Evolutionary conservation across 2,888 invertebrate species (phyloP), one percentile per base, ranked within the genome.

Genomic region (Aquatica leii): DNA sequence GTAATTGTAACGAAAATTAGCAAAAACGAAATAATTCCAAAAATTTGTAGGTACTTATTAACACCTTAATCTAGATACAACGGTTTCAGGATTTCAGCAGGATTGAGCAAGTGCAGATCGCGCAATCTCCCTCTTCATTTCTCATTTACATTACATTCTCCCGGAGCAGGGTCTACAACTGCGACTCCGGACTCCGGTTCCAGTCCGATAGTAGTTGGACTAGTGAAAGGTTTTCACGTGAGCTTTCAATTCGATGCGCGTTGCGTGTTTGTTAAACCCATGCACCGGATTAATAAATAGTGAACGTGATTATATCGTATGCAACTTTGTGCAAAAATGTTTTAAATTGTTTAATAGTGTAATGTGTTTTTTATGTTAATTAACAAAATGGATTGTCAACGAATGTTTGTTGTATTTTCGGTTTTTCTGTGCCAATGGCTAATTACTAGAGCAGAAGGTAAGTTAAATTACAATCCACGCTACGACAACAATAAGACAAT

Each of bases 91-190:
- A 64, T 64, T 64, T 49, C 49, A 41, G 40, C 64, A 59, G 64
- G 64, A 64, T 64, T 64, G 55, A 54, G 55, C 59, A 59, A 64
- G 55, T 58, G 59, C 64, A 64, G 64, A 61, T 65, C 65, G 65
- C 65, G 65, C 65, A 65, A 60, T 60, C 65, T 65, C 65, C 60
- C 60, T 56, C 65, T 65, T 57, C 65, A 56, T 59, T 59, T 59
- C 52, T 51, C 60, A 59, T 65, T 65, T 59, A 60, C 60, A 65
- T 64, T 64, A 64, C 64, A 43, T 59, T 64, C 64, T 64, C 64
- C 64, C 55, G 64, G 59, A 64, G 64, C 64, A 59, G 62, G 62
- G 59, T 59, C 64, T 18, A 51, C 64, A 55, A 62, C 54, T 64
- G 55, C 43, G 49, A 55, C 59, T 54, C n/a, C n/a, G n/a, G n/a